Evolutionary conservation across 1,140 invertebrate species (phyloP), one percentile per base, ranked within the genome.

Genomic region (Mercenaria mercenaria): DNA sequence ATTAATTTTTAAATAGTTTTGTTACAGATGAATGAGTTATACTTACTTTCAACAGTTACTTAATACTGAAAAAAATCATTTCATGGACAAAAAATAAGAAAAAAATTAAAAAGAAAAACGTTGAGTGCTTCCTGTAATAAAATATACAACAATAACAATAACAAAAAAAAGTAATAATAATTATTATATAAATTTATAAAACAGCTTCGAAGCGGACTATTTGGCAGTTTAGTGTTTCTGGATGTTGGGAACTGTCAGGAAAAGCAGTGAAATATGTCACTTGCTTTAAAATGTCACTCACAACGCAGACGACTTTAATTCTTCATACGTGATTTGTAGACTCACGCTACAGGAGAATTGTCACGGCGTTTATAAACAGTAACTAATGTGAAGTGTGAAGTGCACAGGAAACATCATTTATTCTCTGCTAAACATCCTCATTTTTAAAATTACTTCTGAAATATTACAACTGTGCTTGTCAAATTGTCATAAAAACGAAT

Each of bases 321-420:
- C 32, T 67, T 29, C 32, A 67, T 67, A 67, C 61, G 20, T 67
- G 61, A n/a, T 29, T 67, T 67, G 61, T 32, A 6, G 61, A 67
- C 26, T 67, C 61, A 32, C 61, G 61, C 26, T 29, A 1, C 32
- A 67, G 4, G 61, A 39, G 34, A 72, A 10, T 72, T 72, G 11
- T 72, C 26, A 29, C 26, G 26, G 26, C 32, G 4, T 67, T 10
- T 32, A 10, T 4, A 67, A 2, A 72, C 37, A n/a, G 34, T 13
- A 29, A 39, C 18, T 72, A 72, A 41, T 72, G 34, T 4, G 67
- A 8, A n/a, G n/a, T n/a, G n/a, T n/a, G n/a, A n/a, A 67, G 11
- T 37, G 67, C 34, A 72, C 67, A 72, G 67, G 67, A 72, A 72
- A n/a, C 67, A 72, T 39, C 34, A 72, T 15, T 72, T 72, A 72